Evolutionary conservation across 1,140 invertebrate species (phyloP).

Genomic region (Watersipora subatra): DNA sequence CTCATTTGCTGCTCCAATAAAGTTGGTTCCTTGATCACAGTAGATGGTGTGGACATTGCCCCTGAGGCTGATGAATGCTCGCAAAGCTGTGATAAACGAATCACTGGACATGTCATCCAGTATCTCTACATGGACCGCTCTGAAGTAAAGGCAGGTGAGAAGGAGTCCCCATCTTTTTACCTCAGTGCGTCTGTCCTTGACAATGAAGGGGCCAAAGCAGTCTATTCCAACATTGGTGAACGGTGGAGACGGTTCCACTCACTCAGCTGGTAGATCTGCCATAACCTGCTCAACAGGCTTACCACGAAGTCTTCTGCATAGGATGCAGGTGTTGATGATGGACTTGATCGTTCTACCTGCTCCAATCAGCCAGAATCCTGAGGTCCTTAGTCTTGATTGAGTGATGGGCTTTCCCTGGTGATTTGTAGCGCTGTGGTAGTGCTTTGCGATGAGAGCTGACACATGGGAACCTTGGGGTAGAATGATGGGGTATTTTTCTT

Average conservation of each 20-base stretch:
- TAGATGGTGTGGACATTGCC: neutral
- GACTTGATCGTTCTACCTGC: neutral
- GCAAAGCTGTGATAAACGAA: neutral
- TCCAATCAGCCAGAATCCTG: constrained; percentile 15
- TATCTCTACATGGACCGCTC: neutral
- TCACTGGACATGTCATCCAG: neutral
- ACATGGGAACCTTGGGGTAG: constrained; percentile 12
- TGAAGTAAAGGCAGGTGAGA: neutral
- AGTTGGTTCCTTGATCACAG: constrained; percentile 2
- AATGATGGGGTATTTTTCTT: constrained; percentile 16
- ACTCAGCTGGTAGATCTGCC: neutral
- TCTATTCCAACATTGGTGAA: neutral
- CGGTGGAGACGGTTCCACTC: neutral
- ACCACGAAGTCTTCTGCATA: neutral
- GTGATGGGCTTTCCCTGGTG: constrained; percentile 15
- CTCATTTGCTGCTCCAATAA: neutral
- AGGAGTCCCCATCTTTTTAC: constrained; percentile 5
- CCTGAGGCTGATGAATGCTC: neutral
- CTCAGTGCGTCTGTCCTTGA: constrained; percentile 1
- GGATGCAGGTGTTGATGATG: neutral
- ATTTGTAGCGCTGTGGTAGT: constrained; percentile 11
- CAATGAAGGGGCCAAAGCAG: constrained; percentile 3
- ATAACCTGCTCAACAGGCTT: neutral
- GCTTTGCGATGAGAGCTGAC: constrained; percentile 8
- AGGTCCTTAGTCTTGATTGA: constrained; percentile 8